Evolutionary conservation across 2,888 invertebrate genomes (phyloP).

Genomic region (Sphecodes monilicornis): DNA sequence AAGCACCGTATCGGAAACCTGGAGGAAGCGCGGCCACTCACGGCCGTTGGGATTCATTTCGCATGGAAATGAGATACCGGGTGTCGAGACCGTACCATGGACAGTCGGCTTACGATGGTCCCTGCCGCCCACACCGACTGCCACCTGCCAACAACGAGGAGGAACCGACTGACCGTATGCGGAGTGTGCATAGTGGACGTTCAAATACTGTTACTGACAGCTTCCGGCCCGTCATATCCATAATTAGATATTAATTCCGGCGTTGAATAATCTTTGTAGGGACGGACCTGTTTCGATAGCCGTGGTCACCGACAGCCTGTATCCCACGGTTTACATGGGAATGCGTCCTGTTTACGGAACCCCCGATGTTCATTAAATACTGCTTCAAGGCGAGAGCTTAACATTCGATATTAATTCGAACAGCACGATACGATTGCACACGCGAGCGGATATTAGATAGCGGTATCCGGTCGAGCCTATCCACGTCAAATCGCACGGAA

Average conservation of each 20-base stretch:
- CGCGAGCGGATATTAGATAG: conserved; percentile 6
- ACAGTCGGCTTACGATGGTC: conserved; percentile 66
- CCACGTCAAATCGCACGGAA: background rate
- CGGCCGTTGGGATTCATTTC: conserved; percentile 68
- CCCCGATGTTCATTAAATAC: conserved; percentile 19
- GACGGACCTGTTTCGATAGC: conserved; percentile 39
- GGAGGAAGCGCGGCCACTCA: conserved; percentile 59
- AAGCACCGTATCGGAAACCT: conserved; percentile 64
- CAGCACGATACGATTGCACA: background rate
- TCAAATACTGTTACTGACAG: conserved; percentile 55
- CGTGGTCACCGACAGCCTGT: background rate
- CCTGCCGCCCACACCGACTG: background rate
- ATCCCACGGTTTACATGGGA: background rate
- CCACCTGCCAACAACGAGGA: conserved; percentile 60
- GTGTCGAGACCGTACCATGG: conserved; percentile 48
- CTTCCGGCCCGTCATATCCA: conserved; percentile 47
- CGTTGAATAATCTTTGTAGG: conserved; percentile 50
- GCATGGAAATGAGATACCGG: conserved; percentile 73
- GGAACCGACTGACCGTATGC: conserved; percentile 13
- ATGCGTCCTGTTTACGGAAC: conserved; percentile 1
- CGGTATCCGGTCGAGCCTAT: background rate
- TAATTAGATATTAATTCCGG: conserved; percentile 62
- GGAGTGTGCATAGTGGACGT: conserved; percentile 33
- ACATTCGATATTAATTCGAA: conserved; percentile 27
- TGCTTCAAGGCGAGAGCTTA: conserved; percentile 5